A percentile compares a stretch with the other conserved stretches of the same genome.
These are phyloP conservation scores for Pyrrhura leucotis DNA, from an alignment of 2,797 vertebrate species.

Conservation along the genomic window DNA sequence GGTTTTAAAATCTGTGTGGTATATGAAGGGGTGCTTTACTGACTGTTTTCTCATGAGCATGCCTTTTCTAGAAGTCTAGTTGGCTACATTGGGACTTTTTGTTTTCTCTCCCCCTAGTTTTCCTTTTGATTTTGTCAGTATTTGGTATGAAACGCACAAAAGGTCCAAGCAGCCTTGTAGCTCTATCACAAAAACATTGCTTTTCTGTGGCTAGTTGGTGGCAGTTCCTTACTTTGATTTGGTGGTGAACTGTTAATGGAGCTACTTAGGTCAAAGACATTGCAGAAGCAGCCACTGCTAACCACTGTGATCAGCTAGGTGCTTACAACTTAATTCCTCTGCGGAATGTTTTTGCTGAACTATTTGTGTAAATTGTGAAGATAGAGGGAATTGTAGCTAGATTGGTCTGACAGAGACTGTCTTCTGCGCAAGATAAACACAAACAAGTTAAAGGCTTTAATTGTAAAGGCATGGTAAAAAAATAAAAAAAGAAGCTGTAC, in stretches of 20 bases:
- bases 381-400: background rate
- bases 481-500: background rate
- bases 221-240: background rate
- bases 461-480: background rate
- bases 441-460: background rate
- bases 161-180: background rate
- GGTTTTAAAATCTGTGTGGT: background rate
- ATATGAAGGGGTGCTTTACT: background rate
- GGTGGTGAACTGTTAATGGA: background rate
- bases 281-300: background rate
- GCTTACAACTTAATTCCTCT: background rate
- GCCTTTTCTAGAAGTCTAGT: background rate
- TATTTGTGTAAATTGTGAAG: background rate
- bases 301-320: background rate
- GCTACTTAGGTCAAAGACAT: background rate
- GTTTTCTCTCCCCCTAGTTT: background rate
- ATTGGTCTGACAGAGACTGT: background rate
- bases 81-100: background rate
- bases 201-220: background rate
- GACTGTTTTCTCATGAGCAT: background rate
- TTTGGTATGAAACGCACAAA: background rate
- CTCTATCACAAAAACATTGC: background rate
- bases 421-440: background rate
- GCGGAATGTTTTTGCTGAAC: background rate
- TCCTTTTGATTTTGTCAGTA: background rate